phyloP scores from a whole-genome alignment of 2,797 vertebrate genomes.

The Limosa lapponica region DNA sequence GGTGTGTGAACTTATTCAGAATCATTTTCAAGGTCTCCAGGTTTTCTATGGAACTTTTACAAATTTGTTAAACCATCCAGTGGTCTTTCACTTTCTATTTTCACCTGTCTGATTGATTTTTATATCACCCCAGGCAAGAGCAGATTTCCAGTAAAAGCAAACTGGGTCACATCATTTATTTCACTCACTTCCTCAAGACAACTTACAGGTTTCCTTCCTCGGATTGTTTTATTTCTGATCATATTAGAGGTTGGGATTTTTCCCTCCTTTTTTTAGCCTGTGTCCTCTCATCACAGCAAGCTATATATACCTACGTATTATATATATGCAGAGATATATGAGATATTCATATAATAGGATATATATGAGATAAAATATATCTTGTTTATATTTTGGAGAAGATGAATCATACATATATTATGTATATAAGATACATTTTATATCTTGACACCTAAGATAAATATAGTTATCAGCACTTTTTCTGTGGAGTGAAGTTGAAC shows the following conservation, averaged over 20 bases:
- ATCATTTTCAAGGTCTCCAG: slow-evolving; percentile 2
- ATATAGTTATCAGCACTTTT: slow-evolving; percentile 48
- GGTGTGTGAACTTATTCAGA: background rate
- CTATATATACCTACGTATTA: background rate
- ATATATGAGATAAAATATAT: background rate
- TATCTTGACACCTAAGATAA: background rate
- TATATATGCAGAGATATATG: background rate
- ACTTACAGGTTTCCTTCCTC: slow-evolving; percentile 52
- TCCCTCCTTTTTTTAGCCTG: background rate
- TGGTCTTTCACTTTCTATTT: slow-evolving; percentile 57
- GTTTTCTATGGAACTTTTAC: slow-evolving; percentile 57
- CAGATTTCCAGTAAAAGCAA: slow-evolving; percentile 70
- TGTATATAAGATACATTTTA: background rate
- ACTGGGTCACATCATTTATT: slow-evolving; percentile 51
- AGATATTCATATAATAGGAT: background rate
- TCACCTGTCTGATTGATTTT: slow-evolving; percentile 71
- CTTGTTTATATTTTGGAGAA: background rate
- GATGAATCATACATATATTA: background rate
- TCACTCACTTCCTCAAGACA: slow-evolving; percentile 51
- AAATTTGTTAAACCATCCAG: slow-evolving; percentile 49
- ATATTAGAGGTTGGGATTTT: slow-evolving; percentile 1
- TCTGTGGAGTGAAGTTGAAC: slow-evolving; percentile 48
- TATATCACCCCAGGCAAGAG: slow-evolving; percentile 66
- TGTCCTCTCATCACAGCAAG: slow-evolving; percentile 33
- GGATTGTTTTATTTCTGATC: slow-evolving; percentile 58